A percentile compares a stretch with the other conserved stretches of the same genome.
Evolutionary conservation across 2,113 vertebrate species (phyloP).

Genomic region (Crotophaga sulcirostris): DNA sequence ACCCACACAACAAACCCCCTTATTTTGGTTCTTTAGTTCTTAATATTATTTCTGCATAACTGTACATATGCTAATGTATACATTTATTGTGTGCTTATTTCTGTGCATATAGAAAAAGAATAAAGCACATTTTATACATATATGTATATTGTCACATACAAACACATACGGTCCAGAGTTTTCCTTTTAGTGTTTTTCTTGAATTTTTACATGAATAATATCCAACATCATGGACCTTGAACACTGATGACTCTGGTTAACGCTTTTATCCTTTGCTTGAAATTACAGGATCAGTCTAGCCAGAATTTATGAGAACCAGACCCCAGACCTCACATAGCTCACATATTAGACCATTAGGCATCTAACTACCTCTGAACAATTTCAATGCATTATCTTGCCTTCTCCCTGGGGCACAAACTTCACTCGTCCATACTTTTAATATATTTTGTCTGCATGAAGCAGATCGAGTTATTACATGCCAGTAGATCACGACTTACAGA

Average conservation of each 20-base stretch:
- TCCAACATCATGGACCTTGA: slow-evolving; percentile 77
- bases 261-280: slow-evolving; percentile 83
- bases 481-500: slow-evolving; percentile 80
- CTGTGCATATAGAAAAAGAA: background rate
- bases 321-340: slow-evolving; percentile 86
- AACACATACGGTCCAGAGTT: slow-evolving; percentile 47
- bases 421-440: slow-evolving; percentile 87
- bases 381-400: slow-evolving; percentile 87
- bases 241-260: slow-evolving; percentile 83
- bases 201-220: slow-evolving; percentile 80
- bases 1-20: background rate
- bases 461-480: slow-evolving; percentile 83
- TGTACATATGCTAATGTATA: background rate
- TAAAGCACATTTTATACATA: background rate
- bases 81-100: background rate
- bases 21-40: background rate
- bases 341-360: slow-evolving; percentile 90
- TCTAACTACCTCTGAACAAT: slow-evolving; percentile 89
- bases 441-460: slow-evolving; percentile 88
- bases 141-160: background rate
- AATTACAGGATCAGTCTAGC: slow-evolving; percentile 89
- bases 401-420: slow-evolving; percentile 86
- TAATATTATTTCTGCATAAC: background rate
- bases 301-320: slow-evolving; percentile 89
- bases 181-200: slow-evolving; percentile 71